Evolutionary conservation across 2,888 invertebrate species (phyloP), one percentile per base, ranked within the genome.

Genomic region (Punctoribates punctum): DNA sequence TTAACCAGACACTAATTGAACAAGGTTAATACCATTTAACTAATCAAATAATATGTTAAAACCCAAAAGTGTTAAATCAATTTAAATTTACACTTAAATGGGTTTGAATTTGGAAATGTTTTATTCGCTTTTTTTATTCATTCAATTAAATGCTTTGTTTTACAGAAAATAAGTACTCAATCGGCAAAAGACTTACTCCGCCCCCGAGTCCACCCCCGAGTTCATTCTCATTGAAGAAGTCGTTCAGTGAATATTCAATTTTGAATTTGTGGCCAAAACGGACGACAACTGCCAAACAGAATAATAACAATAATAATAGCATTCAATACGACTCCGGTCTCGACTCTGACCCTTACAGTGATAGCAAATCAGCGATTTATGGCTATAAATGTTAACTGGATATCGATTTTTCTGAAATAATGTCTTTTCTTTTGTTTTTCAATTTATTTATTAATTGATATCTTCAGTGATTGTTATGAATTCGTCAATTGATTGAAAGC

Each of bases 251-350:
- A n/a, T 54, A 54, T n/a, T 11, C 11, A 11, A 54, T 54, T 54
- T 54, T 54, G 54, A 54, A 54, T 54, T 54, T 54, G 5, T 54
- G 54, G 54, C 20, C 54, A 54, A 54, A 54, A 54, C 20, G 17
- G 5, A 54, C 15, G 5, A 54, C 54, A n/a, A 54, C 8, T 54
- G 20, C 15, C 20, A 54, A 54, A n/a, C 15, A 54, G 5, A 54
- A 13, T 54, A 54, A 54, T 54, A 54, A 13, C 5, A 54, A 54
- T 54, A 54, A 54, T 54, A 54, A 23, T 60, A 23, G 13, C 8
- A 8, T 60, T 13, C 25, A 60, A 23, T 20, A 60, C 25, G 60
- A 60, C 25, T 60, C 60, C 8, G 60, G 60, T 25, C 60, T 60
- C 8, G 60, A 60, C 8, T 60, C 60, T 11, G 60, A 60, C 25